Base-by-base conservation (phyloP, 2,888 invertebrate species). In the Polydrusus cervinus region DNA sequence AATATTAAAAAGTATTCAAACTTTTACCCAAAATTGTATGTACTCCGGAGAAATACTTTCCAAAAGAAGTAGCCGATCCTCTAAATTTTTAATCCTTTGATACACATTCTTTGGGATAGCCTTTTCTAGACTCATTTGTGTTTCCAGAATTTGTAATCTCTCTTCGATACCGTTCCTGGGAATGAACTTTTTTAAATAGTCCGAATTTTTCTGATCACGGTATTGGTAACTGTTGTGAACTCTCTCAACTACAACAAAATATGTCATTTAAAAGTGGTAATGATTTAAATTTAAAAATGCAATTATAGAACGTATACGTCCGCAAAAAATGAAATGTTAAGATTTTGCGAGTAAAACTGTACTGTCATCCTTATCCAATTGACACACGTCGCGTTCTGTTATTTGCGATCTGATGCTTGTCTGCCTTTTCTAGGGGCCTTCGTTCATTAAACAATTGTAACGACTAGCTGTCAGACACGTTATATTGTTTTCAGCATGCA, bases 21-120 rank as follows among this genome's bases (percentile, higher is more conserved):
- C 14, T 13, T 88, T 85, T 87, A 91, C 92, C 89, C 91, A 89
- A 86, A 93, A 92, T 80, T 92, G 90, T 25, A 91, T 90, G 83
- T 96, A 96, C 86, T 96, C 96, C 0, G 95, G 95, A 47, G 95
- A 95, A 68, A 94, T 85, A 0, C 94, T 90, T 86, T 96, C 93
- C 73, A 96, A 86, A 76, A 90, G 88, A 8, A 94, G 88, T 62
- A 96, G 90, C 78, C 92, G 90, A 81, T 95, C 91, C 86, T 96
- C 96, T 81, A 95, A 89, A 0, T 87, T 87, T 85, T 94, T 94
- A 6, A 96, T 86, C 38, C 95, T 88, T 73, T 88, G 87, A 82
- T 93, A 94, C 40, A 95, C 87, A 84, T 93, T 92, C 72, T 88
- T 89, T 0, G 92, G 88, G 0, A 91, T 89, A 0, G 91, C 90